These are phyloP conservation scores for Sebastes aleutianus DNA, from an alignment of 2,797 vertebrate species.

Conservation along the genomic window DNA sequence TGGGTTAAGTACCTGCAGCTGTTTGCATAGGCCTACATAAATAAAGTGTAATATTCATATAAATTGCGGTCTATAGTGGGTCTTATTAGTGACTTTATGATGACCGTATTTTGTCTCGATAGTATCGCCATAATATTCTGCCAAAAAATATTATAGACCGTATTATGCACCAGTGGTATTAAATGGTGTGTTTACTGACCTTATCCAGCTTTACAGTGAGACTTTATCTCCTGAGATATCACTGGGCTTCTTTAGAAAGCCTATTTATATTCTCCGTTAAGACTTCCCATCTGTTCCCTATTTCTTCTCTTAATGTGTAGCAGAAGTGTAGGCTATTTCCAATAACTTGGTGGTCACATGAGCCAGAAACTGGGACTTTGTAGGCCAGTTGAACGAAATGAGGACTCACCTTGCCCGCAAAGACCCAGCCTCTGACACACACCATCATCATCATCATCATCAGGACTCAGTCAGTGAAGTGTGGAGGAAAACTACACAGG, in stretches of 20 bases:
- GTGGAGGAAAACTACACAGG: conserved; percentile 10
- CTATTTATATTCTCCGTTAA: background rate
- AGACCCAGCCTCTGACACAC: conserved; percentile 92
- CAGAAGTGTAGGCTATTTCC: background rate
- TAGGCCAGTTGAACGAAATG: conserved; percentile 95
- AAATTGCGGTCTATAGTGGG: background rate
- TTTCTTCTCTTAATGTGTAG: background rate
- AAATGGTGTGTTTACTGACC: background rate
- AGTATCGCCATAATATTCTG: background rate
- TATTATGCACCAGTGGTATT: background rate
- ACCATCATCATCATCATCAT: conserved; percentile 31
- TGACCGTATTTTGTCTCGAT: background rate
- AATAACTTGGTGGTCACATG: conserved; percentile 76
- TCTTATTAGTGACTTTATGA: background rate
- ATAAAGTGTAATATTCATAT: background rate
- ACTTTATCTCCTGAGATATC: background rate
- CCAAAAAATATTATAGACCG: background rate
- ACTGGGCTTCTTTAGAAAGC: background rate
- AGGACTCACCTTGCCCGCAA: conserved; percentile 97
- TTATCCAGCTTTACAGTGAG: background rate
- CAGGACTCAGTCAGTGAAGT: background rate
- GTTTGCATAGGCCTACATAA: background rate
- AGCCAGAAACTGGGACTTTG: conserved; percentile 98
- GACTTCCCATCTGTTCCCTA: background rate
- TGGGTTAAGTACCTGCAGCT: background rate